phyloP scores from a whole-genome alignment of 2,888 invertebrate genomes.

The Aphrophora alni region DNA sequence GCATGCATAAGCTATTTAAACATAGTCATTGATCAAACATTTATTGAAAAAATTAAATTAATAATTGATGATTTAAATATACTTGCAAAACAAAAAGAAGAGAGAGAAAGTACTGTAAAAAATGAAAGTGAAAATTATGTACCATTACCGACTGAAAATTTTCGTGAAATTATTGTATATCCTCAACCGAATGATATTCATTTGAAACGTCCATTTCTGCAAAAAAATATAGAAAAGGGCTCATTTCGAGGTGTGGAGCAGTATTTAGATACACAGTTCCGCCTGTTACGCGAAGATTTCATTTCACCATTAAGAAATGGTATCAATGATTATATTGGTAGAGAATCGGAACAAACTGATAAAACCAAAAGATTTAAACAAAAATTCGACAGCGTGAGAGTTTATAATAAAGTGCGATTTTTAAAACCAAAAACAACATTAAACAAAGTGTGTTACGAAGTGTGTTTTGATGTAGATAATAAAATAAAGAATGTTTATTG shows the following conservation, averaged over 20 bases:
- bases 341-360: neutral
- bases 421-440: conserved; percentile 26
- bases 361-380: conserved; percentile 30
- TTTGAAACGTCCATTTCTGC: conserved; percentile 59
- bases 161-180: conserved; percentile 63
- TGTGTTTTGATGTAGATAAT: conserved; percentile 50
- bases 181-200: conserved; percentile 60
- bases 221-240: conserved; percentile 68
- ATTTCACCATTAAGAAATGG: conserved; percentile 74
- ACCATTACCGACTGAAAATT: conserved; percentile 58
- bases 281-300: conserved; percentile 80
- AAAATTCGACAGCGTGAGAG: conserved; percentile 59
- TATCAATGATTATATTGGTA: conserved; percentile 48
- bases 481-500: conserved; percentile 57
- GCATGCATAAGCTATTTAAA: neutral
- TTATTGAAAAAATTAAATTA: neutral
- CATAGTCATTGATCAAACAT: neutral
- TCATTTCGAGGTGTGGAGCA: conserved; percentile 69
- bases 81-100: neutral
- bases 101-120: neutral
- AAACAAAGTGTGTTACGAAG: conserved; percentile 31
- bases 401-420: conserved; percentile 61
- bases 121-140: conserved; percentile 15
- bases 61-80: neutral
- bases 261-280: conserved; percentile 82